Conservation (phyloP, 2,888 invertebrate species). For the Oegoconia quadripuncta region DNA sequence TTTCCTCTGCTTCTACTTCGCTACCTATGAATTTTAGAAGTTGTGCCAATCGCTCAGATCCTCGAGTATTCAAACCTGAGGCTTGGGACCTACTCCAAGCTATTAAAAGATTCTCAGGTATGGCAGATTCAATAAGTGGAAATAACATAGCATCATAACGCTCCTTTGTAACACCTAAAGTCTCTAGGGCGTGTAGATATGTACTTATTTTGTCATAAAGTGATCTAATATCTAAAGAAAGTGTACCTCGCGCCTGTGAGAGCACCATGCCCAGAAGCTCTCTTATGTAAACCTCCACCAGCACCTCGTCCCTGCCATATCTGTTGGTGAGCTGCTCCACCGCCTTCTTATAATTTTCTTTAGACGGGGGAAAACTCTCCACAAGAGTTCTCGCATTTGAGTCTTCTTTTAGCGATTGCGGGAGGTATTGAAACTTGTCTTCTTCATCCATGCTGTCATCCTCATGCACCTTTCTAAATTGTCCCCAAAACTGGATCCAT, state of each 20-base stretch:
- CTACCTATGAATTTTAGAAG: no score
- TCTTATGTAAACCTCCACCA: not conserved
- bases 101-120: no score
- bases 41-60: no score
- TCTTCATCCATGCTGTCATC: not conserved
- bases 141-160: no score
- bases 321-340: not conserved
- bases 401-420: not conserved
- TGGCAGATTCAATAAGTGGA: no score
- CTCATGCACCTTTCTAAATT: not conserved
- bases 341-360: not conserved
- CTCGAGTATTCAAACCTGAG: no score
- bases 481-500: constrained; percentile 3
- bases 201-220: not conserved
- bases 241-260: not conserved
- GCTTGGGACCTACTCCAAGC: no score
- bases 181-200: not conserved
- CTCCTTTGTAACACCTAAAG: no score
- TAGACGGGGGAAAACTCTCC: no score
- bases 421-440: not conserved
- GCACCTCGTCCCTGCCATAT: not conserved
- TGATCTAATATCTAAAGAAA: not conserved
- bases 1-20: no score
- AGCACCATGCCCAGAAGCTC: not conserved
- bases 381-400: not conserved